A percentile compares a stretch with the other conserved stretches of the same genome.
Evolutionary conservation across 2,113 vertebrate species (phyloP).

Genomic region (Zapus hudsonius): DNA sequence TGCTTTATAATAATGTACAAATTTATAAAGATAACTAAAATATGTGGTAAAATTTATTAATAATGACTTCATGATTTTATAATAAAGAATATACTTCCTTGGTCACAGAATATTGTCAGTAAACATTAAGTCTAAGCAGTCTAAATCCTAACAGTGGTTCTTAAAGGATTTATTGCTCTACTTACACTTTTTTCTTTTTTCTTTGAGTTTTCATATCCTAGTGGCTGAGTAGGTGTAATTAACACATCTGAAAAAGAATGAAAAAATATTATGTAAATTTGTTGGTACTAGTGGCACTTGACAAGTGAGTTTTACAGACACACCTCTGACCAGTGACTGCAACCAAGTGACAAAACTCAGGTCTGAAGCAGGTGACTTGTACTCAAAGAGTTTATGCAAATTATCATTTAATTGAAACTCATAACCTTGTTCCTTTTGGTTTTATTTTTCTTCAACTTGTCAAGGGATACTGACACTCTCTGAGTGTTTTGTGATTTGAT

Average conservation of each 20-base stretch:
- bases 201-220: slow-evolving; percentile 40
- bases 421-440: neutral
- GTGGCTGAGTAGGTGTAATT: fast-evolving
- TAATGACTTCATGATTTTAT: neutral
- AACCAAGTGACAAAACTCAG: neutral
- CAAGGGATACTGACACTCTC: neutral
- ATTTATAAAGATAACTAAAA: slow-evolving; percentile 16
- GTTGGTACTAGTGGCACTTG: neutral
- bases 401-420: neutral
- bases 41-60: neutral
- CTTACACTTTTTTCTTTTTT: slow-evolving; percentile 65
- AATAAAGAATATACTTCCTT: slow-evolving; percentile 21
- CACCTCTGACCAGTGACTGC: neutral
- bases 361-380: neutral
- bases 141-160: slow-evolving; percentile 35
- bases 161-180: slow-evolving; percentile 42
- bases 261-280: slow-evolving; percentile 17
- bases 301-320: neutral
- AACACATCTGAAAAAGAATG: slow-evolving; percentile 40
- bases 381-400: neutral
- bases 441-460: neutral
- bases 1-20: slow-evolving; percentile 25
- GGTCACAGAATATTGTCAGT: slow-evolving; percentile 3
- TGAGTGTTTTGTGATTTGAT: neutral
- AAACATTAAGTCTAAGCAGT: slow-evolving; percentile 48